Conservation (phyloP, 2,113 vertebrate genomes). For the Prochilodus magdalenae region DNA sequence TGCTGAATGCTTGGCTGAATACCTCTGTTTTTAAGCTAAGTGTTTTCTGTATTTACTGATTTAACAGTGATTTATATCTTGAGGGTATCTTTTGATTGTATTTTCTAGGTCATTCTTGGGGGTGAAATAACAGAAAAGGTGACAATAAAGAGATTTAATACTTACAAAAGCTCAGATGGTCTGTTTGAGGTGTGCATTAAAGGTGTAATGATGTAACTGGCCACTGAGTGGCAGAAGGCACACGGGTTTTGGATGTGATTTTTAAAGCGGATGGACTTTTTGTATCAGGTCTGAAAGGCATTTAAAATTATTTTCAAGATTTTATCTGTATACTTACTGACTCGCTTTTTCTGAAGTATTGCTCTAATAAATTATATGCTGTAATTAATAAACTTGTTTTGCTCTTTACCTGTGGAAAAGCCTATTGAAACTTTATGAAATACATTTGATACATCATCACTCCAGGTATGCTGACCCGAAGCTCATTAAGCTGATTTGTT, state of each 20-base stretch:
- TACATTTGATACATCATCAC: too few species aligned
- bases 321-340: background rate
- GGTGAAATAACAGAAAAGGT: too few species aligned
- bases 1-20: background rate
- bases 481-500: too few species aligned
- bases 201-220: conserved; percentile 8
- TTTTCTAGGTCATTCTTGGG: background rate
- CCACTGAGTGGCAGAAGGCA: conserved; percentile 35
- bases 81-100: background rate
- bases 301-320: background rate
- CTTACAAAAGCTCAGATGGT: background rate
- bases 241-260: background rate
- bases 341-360: background rate
- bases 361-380: background rate
- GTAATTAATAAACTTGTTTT: background rate
- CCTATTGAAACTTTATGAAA: background rate
- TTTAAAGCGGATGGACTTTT: background rate
- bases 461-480: too few species aligned
- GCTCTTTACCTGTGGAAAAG: background rate
- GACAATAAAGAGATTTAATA: background rate
- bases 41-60: background rate
- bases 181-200: background rate
- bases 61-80: background rate
- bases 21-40: background rate
- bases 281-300: background rate